A percentile compares a stretch with the other conserved stretches of the same genome.
These are phyloP conservation scores for Rostratula benghalensis DNA, from an alignment of 2,113 vertebrate species.

Conservation along the genomic window DNA sequence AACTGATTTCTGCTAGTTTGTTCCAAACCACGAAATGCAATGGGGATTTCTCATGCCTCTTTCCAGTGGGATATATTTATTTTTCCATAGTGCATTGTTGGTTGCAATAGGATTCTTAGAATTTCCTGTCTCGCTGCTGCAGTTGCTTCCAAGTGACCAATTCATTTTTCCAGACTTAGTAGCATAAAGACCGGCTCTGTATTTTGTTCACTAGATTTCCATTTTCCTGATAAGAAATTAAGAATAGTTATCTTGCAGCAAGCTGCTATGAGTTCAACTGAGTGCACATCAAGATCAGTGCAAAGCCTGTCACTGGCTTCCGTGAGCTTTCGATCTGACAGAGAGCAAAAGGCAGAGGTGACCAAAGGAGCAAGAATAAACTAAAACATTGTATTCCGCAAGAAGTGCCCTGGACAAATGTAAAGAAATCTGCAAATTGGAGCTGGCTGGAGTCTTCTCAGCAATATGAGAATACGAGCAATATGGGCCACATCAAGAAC, in stretches of 20 bases:
- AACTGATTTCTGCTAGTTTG: slow-evolving; percentile 46
- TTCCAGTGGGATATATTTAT: slow-evolving; percentile 59
- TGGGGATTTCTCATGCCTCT: slow-evolving; percentile 55
- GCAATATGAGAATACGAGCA: background rate
- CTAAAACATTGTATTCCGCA: background rate
- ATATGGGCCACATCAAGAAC: background rate
- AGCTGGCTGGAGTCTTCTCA: background rate
- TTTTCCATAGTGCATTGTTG: slow-evolving; percentile 66
- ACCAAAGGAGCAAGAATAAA: background rate
- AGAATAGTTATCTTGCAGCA: background rate
- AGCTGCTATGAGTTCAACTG: background rate
- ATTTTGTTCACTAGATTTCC: slow-evolving; percentile 17
- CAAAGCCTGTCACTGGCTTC: background rate
- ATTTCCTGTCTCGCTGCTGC: slow-evolving; percentile 58
- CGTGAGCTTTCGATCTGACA: background rate
- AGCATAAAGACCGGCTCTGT: background rate
- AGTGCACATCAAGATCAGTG: background rate
- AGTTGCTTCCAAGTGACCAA: background rate
- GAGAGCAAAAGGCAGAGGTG: background rate
- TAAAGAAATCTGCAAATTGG: background rate
- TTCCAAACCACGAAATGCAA: slow-evolving; percentile 42
- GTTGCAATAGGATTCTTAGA: slow-evolving; percentile 36
- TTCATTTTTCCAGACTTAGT: slow-evolving; percentile 40
- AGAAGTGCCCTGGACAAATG: background rate
- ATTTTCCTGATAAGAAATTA: background rate